Evolutionary conservation across 2,797 vertebrate species (phyloP).

Genomic region (Esox masquinongy): DNA sequence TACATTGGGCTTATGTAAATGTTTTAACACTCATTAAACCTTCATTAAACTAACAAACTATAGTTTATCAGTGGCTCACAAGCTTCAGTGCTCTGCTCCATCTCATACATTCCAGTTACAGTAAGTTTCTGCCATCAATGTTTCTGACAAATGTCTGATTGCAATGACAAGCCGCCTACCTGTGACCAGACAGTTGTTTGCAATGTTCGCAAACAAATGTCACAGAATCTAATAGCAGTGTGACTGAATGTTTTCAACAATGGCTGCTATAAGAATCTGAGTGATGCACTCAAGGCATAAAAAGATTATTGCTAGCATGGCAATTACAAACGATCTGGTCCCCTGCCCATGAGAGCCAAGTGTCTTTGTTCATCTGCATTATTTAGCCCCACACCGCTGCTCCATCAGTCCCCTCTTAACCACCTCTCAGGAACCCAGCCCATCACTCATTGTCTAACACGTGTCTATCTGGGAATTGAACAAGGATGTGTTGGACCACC

Average conservation of each 20-base stretch:
- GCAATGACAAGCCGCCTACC: slow-evolving; percentile 14
- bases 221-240: slow-evolving; percentile 26
- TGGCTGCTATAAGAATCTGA: slow-evolving; percentile 24
- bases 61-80: not conserved
- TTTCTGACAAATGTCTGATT: slow-evolving; percentile 43
- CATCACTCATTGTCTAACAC: slow-evolving; percentile 58
- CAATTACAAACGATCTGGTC: slow-evolving; percentile 47
- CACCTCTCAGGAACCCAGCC: slow-evolving; percentile 19
- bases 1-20: not conserved
- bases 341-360: slow-evolving; percentile 44
- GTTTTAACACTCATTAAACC: not conserved
- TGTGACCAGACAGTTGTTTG: slow-evolving; percentile 15
- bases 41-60: slow-evolving; percentile 1
- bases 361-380: slow-evolving; percentile 55
- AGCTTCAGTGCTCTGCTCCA: slow-evolving; percentile 22
- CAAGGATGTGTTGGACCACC: slow-evolving; percentile 33
- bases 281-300: slow-evolving; percentile 46
- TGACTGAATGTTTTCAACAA: slow-evolving; percentile 30
- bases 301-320: slow-evolving; percentile 59
- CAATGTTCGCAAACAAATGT: not conserved
- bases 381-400: not conserved
- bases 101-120: slow-evolving; percentile 42
- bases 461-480: slow-evolving; percentile 23
- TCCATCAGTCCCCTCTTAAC: slow-evolving; percentile 18
- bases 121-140: slow-evolving; percentile 46